phyloP scores from a whole-genome alignment of 2,888 invertebrate species.

The Oligia latruncula region DNA sequence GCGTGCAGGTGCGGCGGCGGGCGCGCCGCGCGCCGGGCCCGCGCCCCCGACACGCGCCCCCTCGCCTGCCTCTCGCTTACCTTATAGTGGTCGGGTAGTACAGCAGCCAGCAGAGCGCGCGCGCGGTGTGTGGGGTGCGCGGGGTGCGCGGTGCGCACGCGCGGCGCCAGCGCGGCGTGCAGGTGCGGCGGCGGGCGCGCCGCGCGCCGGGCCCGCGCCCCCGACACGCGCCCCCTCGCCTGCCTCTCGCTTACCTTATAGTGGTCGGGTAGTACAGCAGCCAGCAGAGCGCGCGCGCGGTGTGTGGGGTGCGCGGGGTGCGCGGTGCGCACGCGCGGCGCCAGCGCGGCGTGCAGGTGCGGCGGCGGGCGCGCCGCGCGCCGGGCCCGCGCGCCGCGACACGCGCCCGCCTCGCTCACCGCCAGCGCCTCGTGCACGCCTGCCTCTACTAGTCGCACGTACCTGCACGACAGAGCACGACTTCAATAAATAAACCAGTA shows the following conservation, averaged over 20 bases:
- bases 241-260: constrained; percentile 34
- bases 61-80: no score
- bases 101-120: no score
- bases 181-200: no score
- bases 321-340: constrained; percentile 23
- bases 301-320: constrained; percentile 67
- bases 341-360: constrained; percentile 78
- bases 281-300: constrained; percentile 70
- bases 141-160: no score
- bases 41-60: no score
- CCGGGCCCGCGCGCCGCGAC: constrained; percentile 83
- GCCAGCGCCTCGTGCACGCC: constrained; percentile 96
- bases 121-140: no score
- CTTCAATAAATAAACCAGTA: background rate
- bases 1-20: no score
- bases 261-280: constrained; percentile 43
- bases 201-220: no score
- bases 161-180: no score
- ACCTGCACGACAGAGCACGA: constrained; percentile 85
- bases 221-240: no score
- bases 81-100: no score
- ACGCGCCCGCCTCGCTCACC: constrained; percentile 88
- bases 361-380: constrained; percentile 79
- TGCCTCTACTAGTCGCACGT: constrained; percentile 97
- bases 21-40: no score